These are phyloP conservation scores for Pomacea canaliculata DNA, from an alignment of 2,888 invertebrate genomes.

Conservation along the genomic window DNA sequence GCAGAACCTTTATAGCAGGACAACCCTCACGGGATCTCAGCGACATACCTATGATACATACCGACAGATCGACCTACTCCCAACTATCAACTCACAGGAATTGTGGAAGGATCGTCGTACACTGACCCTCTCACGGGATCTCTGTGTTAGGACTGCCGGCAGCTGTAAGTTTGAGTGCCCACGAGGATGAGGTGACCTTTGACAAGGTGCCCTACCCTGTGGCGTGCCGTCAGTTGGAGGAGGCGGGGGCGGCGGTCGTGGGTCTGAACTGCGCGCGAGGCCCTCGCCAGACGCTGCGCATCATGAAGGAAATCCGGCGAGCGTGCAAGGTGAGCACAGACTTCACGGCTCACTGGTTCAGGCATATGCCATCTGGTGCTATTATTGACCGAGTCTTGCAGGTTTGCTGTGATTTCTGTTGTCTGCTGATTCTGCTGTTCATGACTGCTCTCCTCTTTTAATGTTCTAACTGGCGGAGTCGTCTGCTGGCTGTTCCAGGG, in stretches of 20 bases:
- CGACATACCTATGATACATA: too few species aligned
- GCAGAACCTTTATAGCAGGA: too few species aligned
- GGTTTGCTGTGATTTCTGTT: background rate
- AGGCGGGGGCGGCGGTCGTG: constrained; percentile 63
- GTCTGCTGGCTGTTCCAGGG: constrained; percentile 32
- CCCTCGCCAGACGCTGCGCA: constrained; percentile 55
- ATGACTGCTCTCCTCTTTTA: too few species aligned
- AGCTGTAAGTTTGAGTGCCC: constrained; percentile 51
- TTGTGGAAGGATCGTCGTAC: too few species aligned
- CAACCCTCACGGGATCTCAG: too few species aligned
- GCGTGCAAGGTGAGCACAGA: constrained; percentile 51
- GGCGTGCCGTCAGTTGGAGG: constrained; percentile 53
- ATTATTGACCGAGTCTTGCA: too few species aligned
- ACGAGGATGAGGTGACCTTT: constrained; percentile 34
- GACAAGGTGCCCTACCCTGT: constrained; percentile 53
- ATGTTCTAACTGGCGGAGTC: too few species aligned
- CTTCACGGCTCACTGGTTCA: too few species aligned
- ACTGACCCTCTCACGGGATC: too few species aligned
- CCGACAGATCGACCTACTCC: too few species aligned
- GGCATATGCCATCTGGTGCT: too few species aligned
- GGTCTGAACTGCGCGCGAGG: constrained; percentile 65
- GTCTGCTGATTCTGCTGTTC: background rate
- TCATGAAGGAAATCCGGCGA: constrained; percentile 49
- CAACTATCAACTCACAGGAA: too few species aligned
- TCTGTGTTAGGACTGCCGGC: constrained; percentile 54